Conservation (phyloP, 2,113 vertebrate genomes). For the Stigmatopora nigra region DNA sequence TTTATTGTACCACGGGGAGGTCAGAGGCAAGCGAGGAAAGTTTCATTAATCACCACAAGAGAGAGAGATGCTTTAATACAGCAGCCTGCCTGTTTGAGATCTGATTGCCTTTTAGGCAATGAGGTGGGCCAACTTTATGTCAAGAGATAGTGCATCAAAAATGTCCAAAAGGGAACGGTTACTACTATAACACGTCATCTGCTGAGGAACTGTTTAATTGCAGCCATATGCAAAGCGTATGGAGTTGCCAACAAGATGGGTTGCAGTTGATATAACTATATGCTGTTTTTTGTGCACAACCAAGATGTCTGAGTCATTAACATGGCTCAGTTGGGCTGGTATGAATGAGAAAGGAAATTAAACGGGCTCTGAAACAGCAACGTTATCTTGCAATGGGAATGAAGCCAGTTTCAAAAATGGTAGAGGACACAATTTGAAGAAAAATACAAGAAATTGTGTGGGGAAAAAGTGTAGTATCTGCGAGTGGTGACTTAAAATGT, state of each 20-base stretch:
- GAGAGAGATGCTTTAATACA: constrained; percentile 29
- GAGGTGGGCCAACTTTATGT: constrained; percentile 9
- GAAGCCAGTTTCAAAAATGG: too few species aligned
- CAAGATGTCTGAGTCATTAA: background rate
- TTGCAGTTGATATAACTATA: background rate
- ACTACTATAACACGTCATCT: background rate
- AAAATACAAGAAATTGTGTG: too few species aligned
- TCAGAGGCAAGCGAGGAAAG: constrained; percentile 5
- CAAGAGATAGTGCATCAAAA: constrained; percentile 19
- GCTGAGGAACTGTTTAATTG: background rate
- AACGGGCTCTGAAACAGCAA: background rate
- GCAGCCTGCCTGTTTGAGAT: constrained; percentile 7
- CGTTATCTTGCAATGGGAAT: background rate
- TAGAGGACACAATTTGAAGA: too few species aligned
- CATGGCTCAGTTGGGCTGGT: background rate
- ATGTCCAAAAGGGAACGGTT: background rate
- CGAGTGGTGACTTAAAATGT: background rate
- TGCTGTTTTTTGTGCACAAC: background rate
- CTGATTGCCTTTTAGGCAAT: constrained; percentile 31
- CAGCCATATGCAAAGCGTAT: background rate
- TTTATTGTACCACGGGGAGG: background rate
- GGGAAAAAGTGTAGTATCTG: background rate
- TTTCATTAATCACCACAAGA: constrained; percentile 38
- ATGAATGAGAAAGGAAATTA: constrained; percentile 7
- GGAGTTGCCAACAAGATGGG: background rate